Percentiles rank a stretch among this genome's conserved stretches.
These are phyloP conservation scores for Jaculus jaculus DNA, from an alignment of 2,113 vertebrate genomes.

Conservation along the genomic window DNA sequence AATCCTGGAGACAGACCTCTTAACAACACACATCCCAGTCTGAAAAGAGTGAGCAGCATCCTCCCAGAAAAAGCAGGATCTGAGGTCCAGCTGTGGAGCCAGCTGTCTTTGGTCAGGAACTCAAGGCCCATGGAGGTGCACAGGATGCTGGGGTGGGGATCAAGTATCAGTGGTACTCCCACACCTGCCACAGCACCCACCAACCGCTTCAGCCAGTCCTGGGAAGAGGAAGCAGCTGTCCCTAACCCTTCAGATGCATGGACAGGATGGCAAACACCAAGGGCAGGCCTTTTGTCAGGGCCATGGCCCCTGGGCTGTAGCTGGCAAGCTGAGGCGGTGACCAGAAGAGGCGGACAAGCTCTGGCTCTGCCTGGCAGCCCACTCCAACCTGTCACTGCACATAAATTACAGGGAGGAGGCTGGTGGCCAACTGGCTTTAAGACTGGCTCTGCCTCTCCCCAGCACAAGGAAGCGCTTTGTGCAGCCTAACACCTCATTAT, in stretches of 20 bases:
- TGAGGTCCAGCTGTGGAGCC: neutral
- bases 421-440: constrained; percentile 69
- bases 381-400: constrained; percentile 59
- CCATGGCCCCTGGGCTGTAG: neutral
- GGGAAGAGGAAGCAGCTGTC: neutral
- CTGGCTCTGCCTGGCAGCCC: constrained; percentile 59
- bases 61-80: neutral
- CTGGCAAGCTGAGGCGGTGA: constrained; percentile 51
- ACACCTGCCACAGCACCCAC: neutral
- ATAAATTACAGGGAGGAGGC: constrained; percentile 73
- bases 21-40: neutral
- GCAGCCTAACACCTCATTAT: constrained; percentile 70
- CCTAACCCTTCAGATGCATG: neutral
- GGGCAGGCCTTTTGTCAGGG: constrained; percentile 22
- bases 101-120: neutral
- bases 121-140: neutral
- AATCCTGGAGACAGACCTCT: neutral
- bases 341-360: constrained; percentile 53
- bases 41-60: neutral
- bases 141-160: neutral
- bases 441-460: constrained; percentile 59
- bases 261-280: constrained; percentile 27
- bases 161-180: neutral
- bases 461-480: constrained; percentile 75
- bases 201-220: constrained; percentile 23